These are phyloP conservation scores for Calyptomena viridis DNA, from an alignment of 2,113 vertebrate genomes.

Conservation along the genomic window DNA sequence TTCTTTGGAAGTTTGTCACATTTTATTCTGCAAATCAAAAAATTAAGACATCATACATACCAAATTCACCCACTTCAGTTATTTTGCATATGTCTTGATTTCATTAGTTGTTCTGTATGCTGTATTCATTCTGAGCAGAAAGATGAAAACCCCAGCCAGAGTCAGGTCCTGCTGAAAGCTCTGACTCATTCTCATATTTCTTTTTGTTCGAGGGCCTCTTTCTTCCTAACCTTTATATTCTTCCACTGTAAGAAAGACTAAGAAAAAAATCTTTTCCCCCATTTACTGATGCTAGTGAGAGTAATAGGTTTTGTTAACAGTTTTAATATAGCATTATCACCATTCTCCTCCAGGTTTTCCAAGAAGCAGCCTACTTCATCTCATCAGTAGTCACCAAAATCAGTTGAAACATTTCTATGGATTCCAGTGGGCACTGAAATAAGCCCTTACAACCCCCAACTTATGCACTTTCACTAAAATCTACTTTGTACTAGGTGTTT, in stretches of 20 bases:
- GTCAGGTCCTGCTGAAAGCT: slow-evolving; percentile 30
- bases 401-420: background rate
- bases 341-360: background rate
- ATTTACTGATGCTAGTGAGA: slow-evolving; percentile 27
- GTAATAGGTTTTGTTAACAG: slow-evolving; percentile 27
- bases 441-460: background rate
- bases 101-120: background rate
- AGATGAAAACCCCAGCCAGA: slow-evolving; percentile 39
- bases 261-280: background rate
- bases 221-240: slow-evolving; percentile 9
- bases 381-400: slow-evolving; percentile 20
- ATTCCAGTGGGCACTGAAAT: background rate
- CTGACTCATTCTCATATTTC: slow-evolving; percentile 54
- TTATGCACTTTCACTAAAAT: background rate
- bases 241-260: background rate
- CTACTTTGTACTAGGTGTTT: background rate
- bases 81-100: background rate
- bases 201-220: slow-evolving; percentile 7
- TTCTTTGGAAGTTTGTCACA: slow-evolving; percentile 19
- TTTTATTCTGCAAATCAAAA: slow-evolving; percentile 18
- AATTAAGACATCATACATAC: slow-evolving; percentile 21
- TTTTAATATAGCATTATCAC: background rate
- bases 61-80: slow-evolving; percentile 32
- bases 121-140: slow-evolving; percentile 12
- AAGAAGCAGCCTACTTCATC: slow-evolving; percentile 7